Evolutionary conservation across 2,888 invertebrate species (phyloP), one percentile per base, ranked within the genome.

Genomic region (Horisme vitalbata): DNA sequence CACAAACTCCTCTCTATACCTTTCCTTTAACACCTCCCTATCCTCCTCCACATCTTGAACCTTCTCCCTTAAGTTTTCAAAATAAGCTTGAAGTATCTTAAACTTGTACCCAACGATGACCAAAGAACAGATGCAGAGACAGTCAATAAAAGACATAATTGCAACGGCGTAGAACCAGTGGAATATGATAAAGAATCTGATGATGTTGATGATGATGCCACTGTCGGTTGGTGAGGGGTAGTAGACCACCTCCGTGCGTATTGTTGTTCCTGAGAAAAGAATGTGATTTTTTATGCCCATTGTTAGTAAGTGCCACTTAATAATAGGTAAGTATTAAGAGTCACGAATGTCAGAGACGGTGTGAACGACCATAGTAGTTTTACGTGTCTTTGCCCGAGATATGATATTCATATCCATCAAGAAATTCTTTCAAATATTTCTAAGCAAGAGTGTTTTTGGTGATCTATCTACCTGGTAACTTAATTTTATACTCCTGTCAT

Each of bases 101-200:
- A 81, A 83, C 59, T 75, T 83, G 43, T 61, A 68, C 4, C 65
- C 65, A 2, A 70, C 51, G 47, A 66, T 71, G 0, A 76, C 61
- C 4, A 82, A 41, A 0, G 71, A 71, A 18, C 65, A 67, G 3
- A 75, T 51, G 2, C 69, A 68, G 1, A 82, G 50, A 6, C 67
- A 59, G 41, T 84, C 82, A 0, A 71, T 64, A 0, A 57, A 30
- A 0, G 60, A 23, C 82, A 83, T 80, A 21, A 73, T 62, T 4
- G 60, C 56, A 2, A 80, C 67, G 1, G 76, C 48, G 41, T 52
- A 71, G 63, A 74, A 83, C 77, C 80, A 82, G 48, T 81, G 79
- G 6, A 73, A 37, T 11, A 79, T 65, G 0, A 66, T 54, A 21
- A 79, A 41, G 46, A 79, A 58, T 0, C 75, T 62, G 0, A 76